Evolutionary conservation across 2,888 invertebrate species (phyloP), one percentile per base, ranked within the genome.

Genomic region (Hydropsyche betteni): DNA sequence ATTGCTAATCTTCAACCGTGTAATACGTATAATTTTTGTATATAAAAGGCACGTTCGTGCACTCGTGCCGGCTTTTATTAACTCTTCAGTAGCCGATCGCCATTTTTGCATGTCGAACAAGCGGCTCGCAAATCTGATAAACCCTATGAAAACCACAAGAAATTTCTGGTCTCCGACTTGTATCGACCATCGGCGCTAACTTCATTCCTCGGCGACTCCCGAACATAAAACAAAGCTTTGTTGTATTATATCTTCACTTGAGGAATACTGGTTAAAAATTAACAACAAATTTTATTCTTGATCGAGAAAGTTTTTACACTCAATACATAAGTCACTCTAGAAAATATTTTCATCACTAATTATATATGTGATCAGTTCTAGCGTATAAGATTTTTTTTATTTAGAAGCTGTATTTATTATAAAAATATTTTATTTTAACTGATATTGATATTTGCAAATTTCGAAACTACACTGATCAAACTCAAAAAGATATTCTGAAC

Each of bases 21-120:
- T 64, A 64, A 64, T 64, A 64, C 64, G 64, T 64, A 64, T 64
- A 64, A 64, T 64, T 64, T 64, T 36, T n/a, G 64, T 64, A 64
- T 64, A 64, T 64, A 64, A 64, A 64, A 64, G 64, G 64, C 64
- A 34, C 36, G 64, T 36, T 64, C 64, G 64, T 64, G 64, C 64
- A 64, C 64, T 70, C 70, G 70, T 53, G 70, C 24, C 70, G 51
- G 53, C 69, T 69, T 69, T 51, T 53, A 70, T 70, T 70, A 52
- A 70, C 50, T 70, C 52, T 52, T 70, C 70, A 53, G 70, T 70
- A 70, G 70, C 70, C 70, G 52, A 70, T 70, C 70, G 51, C 52
- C 52, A 70, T 70, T 70, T 70, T 75, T 69, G 75, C 75, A 70
- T 75, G 75, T 75, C 69, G 61, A 75, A 75, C 75, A 75, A 70